These are phyloP conservation scores for Drosophila pruinosa DNA, from an alignment of 1,140 invertebrate species.

Conservation along the genomic window DNA sequence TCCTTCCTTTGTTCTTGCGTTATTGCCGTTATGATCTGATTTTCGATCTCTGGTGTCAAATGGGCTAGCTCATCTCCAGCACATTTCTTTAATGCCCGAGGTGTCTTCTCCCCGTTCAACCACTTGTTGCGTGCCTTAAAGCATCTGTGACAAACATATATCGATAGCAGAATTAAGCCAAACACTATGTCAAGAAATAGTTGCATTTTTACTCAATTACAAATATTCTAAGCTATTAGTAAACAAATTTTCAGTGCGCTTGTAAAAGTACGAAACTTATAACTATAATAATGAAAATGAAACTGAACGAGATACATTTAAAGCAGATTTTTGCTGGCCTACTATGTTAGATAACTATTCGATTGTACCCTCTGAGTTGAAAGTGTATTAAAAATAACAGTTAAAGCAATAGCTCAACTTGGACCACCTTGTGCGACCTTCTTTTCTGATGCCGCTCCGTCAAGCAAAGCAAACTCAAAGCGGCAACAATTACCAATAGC, in stretches of 20 bases:
- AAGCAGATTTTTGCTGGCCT: not conserved
- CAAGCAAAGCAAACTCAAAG: constrained; percentile 50
- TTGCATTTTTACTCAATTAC: not conserved
- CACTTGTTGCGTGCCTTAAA: not conserved
- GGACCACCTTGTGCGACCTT: constrained; percentile 78
- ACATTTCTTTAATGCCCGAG: too few species aligned
- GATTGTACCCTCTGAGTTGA: not conserved
- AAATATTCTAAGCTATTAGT: not conserved
- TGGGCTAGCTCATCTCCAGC: too few species aligned
- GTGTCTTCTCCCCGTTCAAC: not conserved
- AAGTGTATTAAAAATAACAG: constrained; percentile 29
- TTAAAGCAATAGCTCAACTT: constrained; percentile 43
- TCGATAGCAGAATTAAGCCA: not conserved
- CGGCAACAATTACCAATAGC: constrained; percentile 74
- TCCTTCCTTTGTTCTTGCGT: not conserved
- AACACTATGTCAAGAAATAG: not conserved
- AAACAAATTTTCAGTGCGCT: not conserved
- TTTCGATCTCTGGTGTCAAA: not conserved
- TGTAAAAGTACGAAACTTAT: not conserved
- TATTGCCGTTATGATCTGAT: not conserved
- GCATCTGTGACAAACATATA: not conserved
- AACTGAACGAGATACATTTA: not conserved
- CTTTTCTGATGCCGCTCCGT: constrained; percentile 66
- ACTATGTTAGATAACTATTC: not conserved
- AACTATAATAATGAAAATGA: not conserved